phyloP scores from a whole-genome alignment of 2,888 invertebrate genomes.

The Uropetala carovei region DNA sequence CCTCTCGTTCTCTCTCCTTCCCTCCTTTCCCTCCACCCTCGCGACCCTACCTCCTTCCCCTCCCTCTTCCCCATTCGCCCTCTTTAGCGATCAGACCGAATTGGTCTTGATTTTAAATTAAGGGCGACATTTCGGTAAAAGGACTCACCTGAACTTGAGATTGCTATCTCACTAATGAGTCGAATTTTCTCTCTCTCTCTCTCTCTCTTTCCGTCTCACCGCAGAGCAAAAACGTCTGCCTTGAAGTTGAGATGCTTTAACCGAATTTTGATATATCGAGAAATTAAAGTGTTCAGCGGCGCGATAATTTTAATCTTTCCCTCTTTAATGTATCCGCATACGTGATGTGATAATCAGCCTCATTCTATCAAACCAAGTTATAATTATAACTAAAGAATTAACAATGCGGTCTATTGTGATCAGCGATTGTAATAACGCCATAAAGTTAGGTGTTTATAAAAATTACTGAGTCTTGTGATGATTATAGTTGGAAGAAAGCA shows the following conservation, averaged over 20 bases:
- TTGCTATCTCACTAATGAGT: slow-evolving; percentile 61
- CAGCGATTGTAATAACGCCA: too few relatives aligned
- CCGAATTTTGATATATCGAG: not conserved
- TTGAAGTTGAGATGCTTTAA: not conserved
- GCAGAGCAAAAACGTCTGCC: not conserved
- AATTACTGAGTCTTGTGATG: too few relatives aligned
- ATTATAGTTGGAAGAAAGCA: too few relatives aligned
- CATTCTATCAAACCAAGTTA: too few relatives aligned
- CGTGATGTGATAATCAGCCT: too few relatives aligned
- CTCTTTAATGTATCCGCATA: too few relatives aligned
- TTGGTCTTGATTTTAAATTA: slow-evolving; percentile 61
- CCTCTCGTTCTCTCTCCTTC: not conserved
- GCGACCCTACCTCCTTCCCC: not conserved
- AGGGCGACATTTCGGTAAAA: slow-evolving; percentile 47
- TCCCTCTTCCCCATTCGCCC: not conserved
- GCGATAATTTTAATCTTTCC: not conserved
- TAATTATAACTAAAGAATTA: too few relatives aligned
- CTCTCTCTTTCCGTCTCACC: not conserved
- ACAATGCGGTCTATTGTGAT: too few relatives aligned
- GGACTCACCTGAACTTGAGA: slow-evolving; percentile 53
- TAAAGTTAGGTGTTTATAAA: too few relatives aligned
- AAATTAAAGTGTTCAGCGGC: not conserved
- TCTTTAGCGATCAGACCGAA: not conserved
- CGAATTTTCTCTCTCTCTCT: not conserved
- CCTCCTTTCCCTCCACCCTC: not conserved